These are phyloP conservation scores for Mactra quadrangularis DNA, from an alignment of 1,140 invertebrate genomes.

Conservation along the genomic window DNA sequence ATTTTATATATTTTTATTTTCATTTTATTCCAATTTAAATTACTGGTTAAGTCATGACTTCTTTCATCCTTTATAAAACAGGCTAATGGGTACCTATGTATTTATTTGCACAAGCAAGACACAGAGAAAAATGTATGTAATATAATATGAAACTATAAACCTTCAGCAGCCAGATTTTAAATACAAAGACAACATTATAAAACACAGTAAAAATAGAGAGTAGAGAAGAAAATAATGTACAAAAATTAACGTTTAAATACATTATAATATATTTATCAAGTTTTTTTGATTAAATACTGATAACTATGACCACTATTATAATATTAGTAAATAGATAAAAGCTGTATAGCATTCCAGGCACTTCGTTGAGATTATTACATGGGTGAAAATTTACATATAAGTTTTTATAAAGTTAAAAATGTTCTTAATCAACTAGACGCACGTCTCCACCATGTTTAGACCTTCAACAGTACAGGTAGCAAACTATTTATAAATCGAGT, in stretches of 20 bases:
- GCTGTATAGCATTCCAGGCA: conserved; percentile 21
- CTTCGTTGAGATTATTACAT: neutral
- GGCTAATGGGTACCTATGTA: conserved; percentile 61
- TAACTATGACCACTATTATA: neutral
- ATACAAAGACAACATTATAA: neutral
- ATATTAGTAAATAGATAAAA: neutral
- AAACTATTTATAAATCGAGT: conserved; percentile 32
- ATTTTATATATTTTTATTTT: conserved; percentile 57
- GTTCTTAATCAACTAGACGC: too few relatives aligned
- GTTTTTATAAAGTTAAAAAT: too few relatives aligned
- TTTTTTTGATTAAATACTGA: neutral
- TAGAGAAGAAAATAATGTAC: too few relatives aligned
- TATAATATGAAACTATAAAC: conserved; percentile 30
- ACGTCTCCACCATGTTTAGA: too few relatives aligned
- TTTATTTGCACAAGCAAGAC: conserved; percentile 57
- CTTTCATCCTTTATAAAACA: conserved; percentile 61
- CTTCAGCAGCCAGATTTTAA: conserved; percentile 52
- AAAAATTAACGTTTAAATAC: neutral
- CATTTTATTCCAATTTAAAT: conserved; percentile 60
- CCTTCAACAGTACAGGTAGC: conserved; percentile 24
- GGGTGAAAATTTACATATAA: too few relatives aligned
- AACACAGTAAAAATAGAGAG: conserved; percentile 5
- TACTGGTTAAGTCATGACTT: conserved; percentile 66
- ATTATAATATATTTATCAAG: neutral
- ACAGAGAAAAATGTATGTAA: conserved; percentile 10